These are phyloP conservation scores for Apistogramma diplotaenia DNA, from an alignment of 2,113 vertebrate genomes.

Conservation along the genomic window DNA sequence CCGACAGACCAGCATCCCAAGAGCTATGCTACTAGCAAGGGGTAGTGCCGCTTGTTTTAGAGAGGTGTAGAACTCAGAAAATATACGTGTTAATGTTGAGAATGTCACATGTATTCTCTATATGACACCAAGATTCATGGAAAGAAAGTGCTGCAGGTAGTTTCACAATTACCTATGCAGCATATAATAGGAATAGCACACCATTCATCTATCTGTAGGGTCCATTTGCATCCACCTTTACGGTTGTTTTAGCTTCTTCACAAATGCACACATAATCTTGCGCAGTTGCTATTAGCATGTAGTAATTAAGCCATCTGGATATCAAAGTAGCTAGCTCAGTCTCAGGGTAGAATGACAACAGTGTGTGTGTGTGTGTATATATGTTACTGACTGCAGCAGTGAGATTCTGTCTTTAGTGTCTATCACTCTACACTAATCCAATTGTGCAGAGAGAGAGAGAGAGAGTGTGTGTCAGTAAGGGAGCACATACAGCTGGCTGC, in stretches of 20 bases:
- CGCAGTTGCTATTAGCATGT: conserved; percentile 32
- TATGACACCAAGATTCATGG: background rate
- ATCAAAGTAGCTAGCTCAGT: conserved; percentile 59
- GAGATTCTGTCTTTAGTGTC: conserved; percentile 66
- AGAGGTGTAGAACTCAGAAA: background rate
- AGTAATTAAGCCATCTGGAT: conserved; percentile 68
- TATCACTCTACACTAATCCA: conserved; percentile 71
- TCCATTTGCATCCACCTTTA: background rate
- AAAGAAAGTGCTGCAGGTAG: background rate
- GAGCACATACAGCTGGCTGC: conserved; percentile 50
- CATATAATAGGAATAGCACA: background rate
- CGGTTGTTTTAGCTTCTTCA: background rate
- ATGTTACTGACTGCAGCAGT: conserved; percentile 52
- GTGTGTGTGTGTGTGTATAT: conserved; percentile 8
- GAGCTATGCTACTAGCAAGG: background rate
- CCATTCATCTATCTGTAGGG: background rate
- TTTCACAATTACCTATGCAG: background rate
- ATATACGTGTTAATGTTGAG: background rate
- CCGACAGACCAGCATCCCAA: background rate
- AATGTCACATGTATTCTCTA: background rate
- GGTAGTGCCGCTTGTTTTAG: background rate
- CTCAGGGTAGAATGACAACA: conserved; percentile 39
- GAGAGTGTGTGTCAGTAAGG: background rate
- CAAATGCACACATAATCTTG: background rate
- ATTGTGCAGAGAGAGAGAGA: conserved; percentile 28